Percentiles rank a stretch among this genome's conserved stretches.
phyloP scores from a whole-genome alignment of 1,140 invertebrate genomes.

The Phymorhynchus buccinoides region DNA sequence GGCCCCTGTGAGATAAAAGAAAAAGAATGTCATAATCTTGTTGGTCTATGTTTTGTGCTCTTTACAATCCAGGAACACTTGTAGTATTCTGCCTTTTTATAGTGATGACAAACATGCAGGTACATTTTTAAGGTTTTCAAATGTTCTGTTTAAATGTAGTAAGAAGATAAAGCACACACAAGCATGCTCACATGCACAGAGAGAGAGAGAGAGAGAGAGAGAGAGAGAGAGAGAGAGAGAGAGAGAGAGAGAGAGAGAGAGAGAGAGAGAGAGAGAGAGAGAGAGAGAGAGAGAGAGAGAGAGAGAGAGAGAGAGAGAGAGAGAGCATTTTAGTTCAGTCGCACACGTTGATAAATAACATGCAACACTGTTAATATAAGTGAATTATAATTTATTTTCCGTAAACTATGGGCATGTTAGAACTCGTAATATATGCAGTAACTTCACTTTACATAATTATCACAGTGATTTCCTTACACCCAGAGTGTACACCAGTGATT shows the following conservation, averaged over 20 bases:
- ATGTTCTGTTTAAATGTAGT: too few relatives aligned
- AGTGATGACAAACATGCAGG: neutral
- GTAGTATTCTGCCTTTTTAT: neutral
- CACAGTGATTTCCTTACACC: neutral
- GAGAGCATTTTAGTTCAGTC: neutral
- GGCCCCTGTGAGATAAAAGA: too few relatives aligned
- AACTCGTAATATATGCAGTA: neutral
- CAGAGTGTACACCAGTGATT: neutral
- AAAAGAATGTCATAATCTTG: too few relatives aligned
- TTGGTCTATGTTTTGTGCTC: too few relatives aligned
- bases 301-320: neutral
- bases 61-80: neutral
- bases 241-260: neutral
- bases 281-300: neutral
- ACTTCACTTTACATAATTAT: neutral
- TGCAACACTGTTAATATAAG: neutral
- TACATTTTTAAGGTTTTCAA: too few relatives aligned
- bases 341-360: neutral
- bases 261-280: too few relatives aligned
- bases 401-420: neutral
- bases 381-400: neutral
- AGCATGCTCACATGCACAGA: too few relatives aligned
- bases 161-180: too few relatives aligned
- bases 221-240: constrained; percentile 11
- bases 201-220: too few relatives aligned